A percentile compares a stretch with the other conserved stretches of the same genome.
Evolutionary conservation across 2,888 invertebrate species (phyloP).

Genomic region (Didymodactylos carnosus): DNA sequence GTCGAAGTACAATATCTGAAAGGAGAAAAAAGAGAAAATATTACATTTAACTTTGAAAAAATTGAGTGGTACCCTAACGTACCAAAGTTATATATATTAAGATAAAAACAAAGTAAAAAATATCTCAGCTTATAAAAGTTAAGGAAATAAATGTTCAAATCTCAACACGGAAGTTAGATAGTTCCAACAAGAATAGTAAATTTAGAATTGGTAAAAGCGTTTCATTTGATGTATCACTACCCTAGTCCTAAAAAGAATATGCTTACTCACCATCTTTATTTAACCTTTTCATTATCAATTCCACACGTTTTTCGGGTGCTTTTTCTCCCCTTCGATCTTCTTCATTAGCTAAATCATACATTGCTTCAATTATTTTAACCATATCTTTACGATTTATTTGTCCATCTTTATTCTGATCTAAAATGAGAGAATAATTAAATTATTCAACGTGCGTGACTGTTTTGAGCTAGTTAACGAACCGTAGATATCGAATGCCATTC

Average conservation of each 20-base stretch:
- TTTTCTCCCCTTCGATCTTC: neutral
- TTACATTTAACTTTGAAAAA: too few relatives aligned
- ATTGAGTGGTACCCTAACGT: too few relatives aligned
- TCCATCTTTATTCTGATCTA: neutral
- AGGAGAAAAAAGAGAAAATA: neutral
- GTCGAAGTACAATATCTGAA: neutral
- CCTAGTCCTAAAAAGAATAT: too few relatives aligned
- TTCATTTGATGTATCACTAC: too few relatives aligned
- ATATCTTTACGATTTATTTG: neutral
- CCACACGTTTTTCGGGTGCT: neutral
- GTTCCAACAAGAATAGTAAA: too few relatives aligned
- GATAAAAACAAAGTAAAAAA: too few relatives aligned
- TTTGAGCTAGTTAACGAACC: slow-evolving; percentile 44
- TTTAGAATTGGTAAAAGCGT: too few relatives aligned
- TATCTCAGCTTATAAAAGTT: too few relatives aligned
- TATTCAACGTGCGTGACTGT: neutral
- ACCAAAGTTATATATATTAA: neutral
- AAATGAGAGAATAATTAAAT: neutral
- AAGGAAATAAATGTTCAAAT: too few relatives aligned
- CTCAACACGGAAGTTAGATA: too few relatives aligned
- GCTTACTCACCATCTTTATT: neutral
- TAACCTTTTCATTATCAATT: neutral
- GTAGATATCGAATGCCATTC: slow-evolving; percentile 98
- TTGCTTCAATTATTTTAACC: neutral
- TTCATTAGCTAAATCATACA: slow-evolving; percentile 1